phyloP scores from a whole-genome alignment of 2,113 vertebrate species.

The Nerophis lumbriciformis region DNA sequence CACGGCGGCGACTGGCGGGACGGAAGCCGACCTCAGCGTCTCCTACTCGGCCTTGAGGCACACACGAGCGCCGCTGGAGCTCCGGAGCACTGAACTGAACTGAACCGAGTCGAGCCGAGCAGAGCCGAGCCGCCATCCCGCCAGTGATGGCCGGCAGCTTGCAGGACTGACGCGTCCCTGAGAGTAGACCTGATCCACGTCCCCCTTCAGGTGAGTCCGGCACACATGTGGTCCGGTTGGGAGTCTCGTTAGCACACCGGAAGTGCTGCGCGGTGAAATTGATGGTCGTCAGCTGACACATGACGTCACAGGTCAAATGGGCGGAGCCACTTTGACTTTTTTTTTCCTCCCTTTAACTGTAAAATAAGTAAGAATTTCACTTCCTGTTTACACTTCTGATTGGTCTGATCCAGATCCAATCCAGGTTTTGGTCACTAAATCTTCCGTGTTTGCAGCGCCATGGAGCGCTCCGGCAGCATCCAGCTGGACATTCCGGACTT shows the following conservation, averaged over 20 bases:
- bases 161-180: slow-evolving; percentile 33
- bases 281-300: too few species aligned
- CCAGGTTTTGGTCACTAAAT: too few species aligned
- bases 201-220: slow-evolving; percentile 39
- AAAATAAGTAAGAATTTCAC: too few species aligned
- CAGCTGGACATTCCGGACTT: slow-evolving; percentile 97
- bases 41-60: slow-evolving; percentile 33
- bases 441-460: slow-evolving; percentile 57
- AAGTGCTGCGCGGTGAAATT: background rate
- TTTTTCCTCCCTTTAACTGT: too few species aligned
- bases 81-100: slow-evolving; percentile 27
- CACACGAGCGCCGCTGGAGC: slow-evolving; percentile 30
- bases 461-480: slow-evolving; percentile 95
- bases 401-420: too few species aligned
- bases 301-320: too few species aligned
- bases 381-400: too few species aligned
- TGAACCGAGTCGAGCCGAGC: slow-evolving; percentile 8
- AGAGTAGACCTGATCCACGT: slow-evolving; percentile 17
- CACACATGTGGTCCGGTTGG: background rate
- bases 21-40: slow-evolving; percentile 32
- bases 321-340: too few species aligned
- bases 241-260: slow-evolving; percentile 28
- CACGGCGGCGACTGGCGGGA: slow-evolving; percentile 29
- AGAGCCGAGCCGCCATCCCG: slow-evolving; percentile 2
- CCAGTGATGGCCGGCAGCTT: slow-evolving; percentile 26